Percentiles rank a stretch among this genome's conserved stretches.
Evolutionary conservation across 2,888 invertebrate genomes (phyloP).

Genomic region (Tigriopus californicus): DNA sequence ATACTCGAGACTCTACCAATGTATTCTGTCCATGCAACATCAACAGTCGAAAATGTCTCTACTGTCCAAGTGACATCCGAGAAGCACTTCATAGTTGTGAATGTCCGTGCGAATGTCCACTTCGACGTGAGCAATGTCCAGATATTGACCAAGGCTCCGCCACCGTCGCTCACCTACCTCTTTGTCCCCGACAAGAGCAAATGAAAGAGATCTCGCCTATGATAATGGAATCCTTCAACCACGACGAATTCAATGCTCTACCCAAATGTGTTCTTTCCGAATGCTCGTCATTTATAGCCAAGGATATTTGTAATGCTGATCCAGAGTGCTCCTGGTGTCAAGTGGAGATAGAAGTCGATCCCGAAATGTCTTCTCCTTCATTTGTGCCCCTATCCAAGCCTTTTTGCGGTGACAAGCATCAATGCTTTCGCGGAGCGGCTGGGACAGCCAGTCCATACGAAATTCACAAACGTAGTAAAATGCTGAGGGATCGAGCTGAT

Average conservation of each 20-base stretch:
- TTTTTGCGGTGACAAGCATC: not conserved
- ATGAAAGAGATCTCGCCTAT: not conserved
- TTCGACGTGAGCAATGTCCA: not conserved
- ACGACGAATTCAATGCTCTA: not conserved
- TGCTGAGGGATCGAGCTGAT: not conserved
- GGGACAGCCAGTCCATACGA: conserved; percentile 58
- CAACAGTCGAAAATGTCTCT: not conserved
- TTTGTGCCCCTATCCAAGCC: conserved; percentile 31
- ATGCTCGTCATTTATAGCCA: conserved; percentile 14
- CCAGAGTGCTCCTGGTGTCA: conserved; percentile 83
- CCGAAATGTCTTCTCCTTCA: conserved; percentile 45
- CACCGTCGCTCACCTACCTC: not conserved
- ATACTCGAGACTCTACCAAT: not conserved
- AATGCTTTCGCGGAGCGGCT: conserved; percentile 67
- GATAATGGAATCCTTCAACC: not conserved
- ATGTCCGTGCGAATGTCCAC: not conserved
- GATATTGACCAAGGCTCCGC: not conserved
- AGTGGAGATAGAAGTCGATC: conserved; percentile 50
- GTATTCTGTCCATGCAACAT: conserved; percentile 8
- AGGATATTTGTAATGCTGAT: conserved; percentile 38
- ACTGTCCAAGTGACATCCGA: not conserved
- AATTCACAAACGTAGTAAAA: not conserved
- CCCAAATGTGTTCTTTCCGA: conserved; percentile 11
- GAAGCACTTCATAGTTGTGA: not conserved
- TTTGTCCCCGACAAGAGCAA: not conserved